Percentiles rank a stretch among this genome's conserved stretches.
Evolutionary conservation across 2,113 vertebrate genomes (phyloP).

Genomic region (Oophaga pumilio): DNA sequence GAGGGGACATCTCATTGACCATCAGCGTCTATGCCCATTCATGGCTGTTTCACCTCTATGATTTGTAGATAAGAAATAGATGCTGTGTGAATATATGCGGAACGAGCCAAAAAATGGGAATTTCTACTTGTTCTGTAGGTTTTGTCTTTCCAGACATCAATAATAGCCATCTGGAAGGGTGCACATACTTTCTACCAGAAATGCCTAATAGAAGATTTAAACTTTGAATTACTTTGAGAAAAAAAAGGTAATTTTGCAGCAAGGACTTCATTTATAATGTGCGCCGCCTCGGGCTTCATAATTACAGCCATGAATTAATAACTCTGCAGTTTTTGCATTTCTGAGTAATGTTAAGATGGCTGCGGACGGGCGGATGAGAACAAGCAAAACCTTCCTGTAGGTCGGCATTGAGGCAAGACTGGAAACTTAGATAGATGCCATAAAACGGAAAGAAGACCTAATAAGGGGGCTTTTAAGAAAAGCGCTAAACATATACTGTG

Average conservation of each 20-base stretch:
- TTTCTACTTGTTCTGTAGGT: background rate
- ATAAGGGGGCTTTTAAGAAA: too few relatives aligned
- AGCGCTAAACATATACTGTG: too few relatives aligned
- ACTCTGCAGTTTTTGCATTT: background rate
- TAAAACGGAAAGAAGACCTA: too few relatives aligned
- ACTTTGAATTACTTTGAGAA: constrained; percentile 10
- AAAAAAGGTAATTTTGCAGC: background rate
- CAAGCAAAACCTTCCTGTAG: background rate
- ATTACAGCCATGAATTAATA: constrained; percentile 3
- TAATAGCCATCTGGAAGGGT: background rate
- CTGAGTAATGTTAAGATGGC: background rate
- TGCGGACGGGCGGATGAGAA: background rate
- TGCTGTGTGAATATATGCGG: background rate
- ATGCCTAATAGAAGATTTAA: background rate
- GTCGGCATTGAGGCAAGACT: background rate
- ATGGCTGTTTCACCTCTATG: background rate
- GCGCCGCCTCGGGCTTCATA: background rate
- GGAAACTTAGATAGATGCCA: background rate
- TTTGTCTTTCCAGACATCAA: background rate
- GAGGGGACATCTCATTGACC: background rate
- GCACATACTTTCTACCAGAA: background rate
- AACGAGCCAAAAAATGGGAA: background rate
- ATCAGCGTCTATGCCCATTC: background rate
- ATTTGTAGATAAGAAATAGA: background rate
- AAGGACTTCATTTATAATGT: constrained; percentile 5